Conservation (phyloP, 2,797 vertebrate genomes). For the Melanogrammus aeglefinus region DNA sequence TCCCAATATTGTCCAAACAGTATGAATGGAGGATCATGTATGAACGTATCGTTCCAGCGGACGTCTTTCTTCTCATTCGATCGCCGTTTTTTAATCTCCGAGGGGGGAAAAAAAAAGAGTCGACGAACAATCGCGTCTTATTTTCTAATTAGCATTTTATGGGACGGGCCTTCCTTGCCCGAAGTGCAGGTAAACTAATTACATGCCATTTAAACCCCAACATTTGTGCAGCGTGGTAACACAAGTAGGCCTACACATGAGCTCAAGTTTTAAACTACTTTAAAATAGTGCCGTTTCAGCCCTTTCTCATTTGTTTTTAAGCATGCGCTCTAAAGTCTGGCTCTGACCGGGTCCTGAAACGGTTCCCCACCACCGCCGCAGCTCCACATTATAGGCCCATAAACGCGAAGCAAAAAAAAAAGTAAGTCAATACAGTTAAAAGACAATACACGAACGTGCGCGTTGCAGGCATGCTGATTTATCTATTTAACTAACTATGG, state of each 20-base stretch:
- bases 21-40: neutral
- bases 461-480: conserved; percentile 24
- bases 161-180: conserved; percentile 1
- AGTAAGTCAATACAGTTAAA: conserved; percentile 12
- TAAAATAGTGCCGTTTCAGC: neutral
- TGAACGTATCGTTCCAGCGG: neutral
- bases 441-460: too few relatives aligned
- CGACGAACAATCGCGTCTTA: neutral
- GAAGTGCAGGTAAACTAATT: conserved; percentile 3
- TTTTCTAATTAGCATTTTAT: conserved; percentile 6
- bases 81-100: conserved; percentile 2
- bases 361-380: neutral
- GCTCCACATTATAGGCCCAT: too few relatives aligned
- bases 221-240: neutral
- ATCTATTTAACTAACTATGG: conserved; percentile 36
- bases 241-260: neutral
- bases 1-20: neutral
- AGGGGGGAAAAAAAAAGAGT: neutral
- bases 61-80: neutral
- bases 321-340: neutral
- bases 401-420: conserved; percentile 19
- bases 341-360: conserved; percentile 46
- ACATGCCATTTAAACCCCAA: neutral
- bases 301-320: neutral
- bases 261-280: neutral